Conservation (phyloP, 2,113 vertebrate genomes). For the Tupaia tana region DNA sequence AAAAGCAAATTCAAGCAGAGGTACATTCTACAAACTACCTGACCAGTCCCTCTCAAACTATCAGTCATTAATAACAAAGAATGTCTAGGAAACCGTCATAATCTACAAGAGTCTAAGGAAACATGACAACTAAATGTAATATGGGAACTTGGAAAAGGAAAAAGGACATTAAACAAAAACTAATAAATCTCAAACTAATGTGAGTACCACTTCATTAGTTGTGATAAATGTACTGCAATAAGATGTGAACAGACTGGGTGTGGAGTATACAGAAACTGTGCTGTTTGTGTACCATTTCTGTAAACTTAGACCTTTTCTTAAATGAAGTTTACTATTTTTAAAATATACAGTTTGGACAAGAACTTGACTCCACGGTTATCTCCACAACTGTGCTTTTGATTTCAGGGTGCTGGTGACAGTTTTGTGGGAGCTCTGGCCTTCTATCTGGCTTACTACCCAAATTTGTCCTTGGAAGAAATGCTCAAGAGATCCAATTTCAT, state of each 20-base stretch:
- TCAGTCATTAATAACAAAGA: slow-evolving; percentile 24
- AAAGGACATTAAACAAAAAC: slow-evolving; percentile 6
- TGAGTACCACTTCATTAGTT: background rate
- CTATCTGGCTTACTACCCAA: slow-evolving; percentile 93
- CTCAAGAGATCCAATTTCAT: slow-evolving; percentile 92
- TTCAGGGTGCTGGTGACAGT: slow-evolving; percentile 97
- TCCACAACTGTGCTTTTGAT: slow-evolving; percentile 72
- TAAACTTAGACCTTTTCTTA: slow-evolving; percentile 33
- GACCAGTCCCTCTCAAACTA: background rate
- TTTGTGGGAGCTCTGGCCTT: slow-evolving; percentile 96
- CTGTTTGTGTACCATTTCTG: background rate
- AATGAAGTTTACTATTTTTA: background rate
- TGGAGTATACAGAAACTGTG: background rate
- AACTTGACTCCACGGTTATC: slow-evolving; percentile 54
- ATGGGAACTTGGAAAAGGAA: background rate
- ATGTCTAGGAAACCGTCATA: background rate
- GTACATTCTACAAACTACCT: background rate
- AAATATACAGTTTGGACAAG: background rate
- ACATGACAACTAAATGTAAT: background rate
- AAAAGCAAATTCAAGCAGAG: background rate
- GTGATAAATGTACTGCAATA: background rate
- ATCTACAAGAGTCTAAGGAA: background rate
- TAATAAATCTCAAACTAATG: background rate
- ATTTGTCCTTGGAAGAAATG: slow-evolving; percentile 93
- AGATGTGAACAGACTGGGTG: background rate